Evolutionary conservation across 2,888 invertebrate genomes (phyloP).

Genomic region (Tortricodes alternella): DNA sequence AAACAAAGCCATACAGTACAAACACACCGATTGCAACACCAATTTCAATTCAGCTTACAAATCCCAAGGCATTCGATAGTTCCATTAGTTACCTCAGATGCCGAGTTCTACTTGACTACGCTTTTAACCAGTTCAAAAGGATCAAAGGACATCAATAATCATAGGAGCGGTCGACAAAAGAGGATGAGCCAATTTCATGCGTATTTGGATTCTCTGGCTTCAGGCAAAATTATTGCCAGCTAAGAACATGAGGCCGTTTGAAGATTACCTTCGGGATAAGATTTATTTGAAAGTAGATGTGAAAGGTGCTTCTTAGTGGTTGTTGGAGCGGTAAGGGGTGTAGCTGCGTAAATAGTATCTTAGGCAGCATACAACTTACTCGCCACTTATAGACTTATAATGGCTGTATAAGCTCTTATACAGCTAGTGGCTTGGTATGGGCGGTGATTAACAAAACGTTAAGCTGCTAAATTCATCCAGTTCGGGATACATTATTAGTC

Average conservation of each 20-base stretch:
- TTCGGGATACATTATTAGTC: too few species aligned
- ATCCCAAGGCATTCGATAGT: background rate
- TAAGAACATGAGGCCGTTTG: conserved; percentile 39
- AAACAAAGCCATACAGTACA: background rate
- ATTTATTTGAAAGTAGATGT: conserved; percentile 47
- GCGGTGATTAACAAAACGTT: too few species aligned
- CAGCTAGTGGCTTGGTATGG: too few species aligned
- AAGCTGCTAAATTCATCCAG: too few species aligned
- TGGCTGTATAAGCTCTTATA: too few species aligned
- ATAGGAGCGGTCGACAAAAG: conserved; percentile 33
- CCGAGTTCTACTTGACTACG: conserved; percentile 7
- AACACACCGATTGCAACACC: background rate
- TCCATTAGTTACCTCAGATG: background rate
- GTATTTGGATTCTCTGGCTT: conserved; percentile 16
- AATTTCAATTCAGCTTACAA: background rate
- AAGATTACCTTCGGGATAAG: conserved; percentile 45
- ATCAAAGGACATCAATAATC: conserved; percentile 24
- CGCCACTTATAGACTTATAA: too few species aligned
- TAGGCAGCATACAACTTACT: background rate
- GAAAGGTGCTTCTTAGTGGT: conserved; percentile 30
- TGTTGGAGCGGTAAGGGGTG: conserved; percentile 26
- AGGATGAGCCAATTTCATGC: conserved; percentile 37
- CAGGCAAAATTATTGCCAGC: conserved; percentile 38
- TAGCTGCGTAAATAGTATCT: background rate
- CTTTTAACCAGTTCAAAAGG: conserved; percentile 11